Conservation (phyloP, 2,113 vertebrate genomes). For the Sylvilagus bachmani region DNA sequence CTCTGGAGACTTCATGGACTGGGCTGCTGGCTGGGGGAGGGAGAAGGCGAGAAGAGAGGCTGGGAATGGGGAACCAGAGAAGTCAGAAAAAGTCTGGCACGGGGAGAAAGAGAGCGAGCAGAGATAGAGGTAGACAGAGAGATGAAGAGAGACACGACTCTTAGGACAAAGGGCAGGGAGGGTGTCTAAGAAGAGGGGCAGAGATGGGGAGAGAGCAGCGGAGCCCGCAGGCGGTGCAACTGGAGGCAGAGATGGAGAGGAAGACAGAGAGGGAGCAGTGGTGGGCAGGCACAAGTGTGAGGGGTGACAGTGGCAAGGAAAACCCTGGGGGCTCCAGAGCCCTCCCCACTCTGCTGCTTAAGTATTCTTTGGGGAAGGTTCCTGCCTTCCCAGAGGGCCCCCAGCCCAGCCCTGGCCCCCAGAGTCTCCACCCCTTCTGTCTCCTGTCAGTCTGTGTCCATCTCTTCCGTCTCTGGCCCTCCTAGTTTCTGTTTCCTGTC, state of each 20-base stretch:
- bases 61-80: no score
- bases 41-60: background rate
- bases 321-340: background rate
- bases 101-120: background rate
- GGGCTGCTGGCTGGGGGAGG: background rate
- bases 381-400: background rate
- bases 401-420: background rate
- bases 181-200: background rate
- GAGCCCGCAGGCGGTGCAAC: background rate
- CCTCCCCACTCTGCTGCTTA: background rate
- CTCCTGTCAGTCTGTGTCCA: background rate
- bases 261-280: background rate
- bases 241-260: background rate
- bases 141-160: background rate
- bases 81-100: background rate
- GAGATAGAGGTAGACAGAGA: background rate
- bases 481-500: conserved; percentile 76
- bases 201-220: background rate
- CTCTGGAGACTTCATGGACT: conserved; percentile 55
- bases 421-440: background rate
- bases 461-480: conserved; percentile 44
- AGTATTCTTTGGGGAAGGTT: background rate
- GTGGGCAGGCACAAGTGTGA: background rate
- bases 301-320: background rate
- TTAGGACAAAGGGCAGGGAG: background rate